Evolutionary conservation across 2,888 invertebrate genomes (phyloP), one percentile per base, ranked within the genome.

Genomic region (Dryobotodes eremita): DNA sequence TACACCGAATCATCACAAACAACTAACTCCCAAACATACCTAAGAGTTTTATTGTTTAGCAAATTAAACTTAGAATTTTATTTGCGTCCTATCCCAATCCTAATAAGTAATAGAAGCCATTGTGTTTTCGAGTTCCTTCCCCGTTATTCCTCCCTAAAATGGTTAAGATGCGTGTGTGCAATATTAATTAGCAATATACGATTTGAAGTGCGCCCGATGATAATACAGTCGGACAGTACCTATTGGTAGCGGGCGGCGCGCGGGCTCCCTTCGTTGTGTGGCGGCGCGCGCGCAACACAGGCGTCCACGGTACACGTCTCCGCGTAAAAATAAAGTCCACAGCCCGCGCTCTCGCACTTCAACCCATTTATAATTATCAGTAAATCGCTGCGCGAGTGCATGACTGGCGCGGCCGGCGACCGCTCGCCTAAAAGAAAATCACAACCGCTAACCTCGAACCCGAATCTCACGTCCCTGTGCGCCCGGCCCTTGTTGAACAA

Each of bases 341-440:
- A 90, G 94, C 92, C 94, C 93, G 93, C 95, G 95, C 95, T 94
- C 94, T 96, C 94, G 96, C 93, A 97, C 96, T 96, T 96, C 95
- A 94, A 95, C 94, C 93, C 94, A 95, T 96, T 96, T 96, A 96
- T 95, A 96, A 97, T 97, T 96, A 97, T 96, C 96, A 97, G 96
- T 96, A 96, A 96, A 96, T 94, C 96, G 95, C 93, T 92, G 95
- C 94, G 93, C 94, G 95, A 93, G 96, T 94, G 94, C 95, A 95
- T 95, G 95, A 95, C 95, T 94, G 95, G 94, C 94, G 94, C 93
- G 92, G 92, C 91, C 94, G 94, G 94, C 94, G 92, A 92, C 93
- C 93, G 95, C 93, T 94, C 93, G 95, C 94, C 90, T 92, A 95
- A 95, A 95, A 95, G 93, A 91, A 93, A 92, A 92, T 92, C 89